These are phyloP conservation scores for Chamaetylas fuelleborni DNA, from an alignment of 2,113 vertebrate genomes.

Conservation along the genomic window DNA sequence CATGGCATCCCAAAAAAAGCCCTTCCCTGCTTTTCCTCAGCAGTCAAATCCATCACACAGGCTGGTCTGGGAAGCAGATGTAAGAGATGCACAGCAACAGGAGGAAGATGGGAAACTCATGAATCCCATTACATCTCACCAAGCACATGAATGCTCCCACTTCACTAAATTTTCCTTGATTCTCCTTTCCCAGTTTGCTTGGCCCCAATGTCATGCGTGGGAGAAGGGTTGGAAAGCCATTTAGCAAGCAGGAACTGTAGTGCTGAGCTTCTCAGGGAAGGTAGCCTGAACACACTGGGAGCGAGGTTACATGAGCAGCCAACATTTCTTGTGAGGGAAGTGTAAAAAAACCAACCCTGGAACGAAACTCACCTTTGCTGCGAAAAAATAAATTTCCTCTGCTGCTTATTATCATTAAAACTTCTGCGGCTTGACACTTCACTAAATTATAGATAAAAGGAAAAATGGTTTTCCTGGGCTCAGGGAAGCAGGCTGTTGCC, in stretches of 20 bases:
- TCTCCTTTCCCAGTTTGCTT: background rate
- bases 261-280: background rate
- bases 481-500: constrained; percentile 18
- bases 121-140: background rate
- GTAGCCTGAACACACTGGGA: background rate
- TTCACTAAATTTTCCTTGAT: background rate
- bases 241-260: background rate
- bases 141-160: background rate
- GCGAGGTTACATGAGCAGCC: background rate
- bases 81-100: background rate
- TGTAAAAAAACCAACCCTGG: background rate
- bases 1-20: background rate
- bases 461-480: constrained; percentile 39
- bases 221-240: background rate
- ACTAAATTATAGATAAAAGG: constrained; percentile 64
- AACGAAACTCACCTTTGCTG: constrained; percentile 23
- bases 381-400: background rate
- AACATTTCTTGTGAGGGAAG: background rate
- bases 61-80: background rate
- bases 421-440: constrained; percentile 39
- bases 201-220: background rate
- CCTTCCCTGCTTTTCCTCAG: background rate
- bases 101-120: background rate
- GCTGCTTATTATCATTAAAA: constrained; percentile 44
- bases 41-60: background rate